Evolutionary conservation across 2,113 vertebrate species (phyloP), one percentile per base, ranked within the genome.

Genomic region (Oplegnathus fasciatus): DNA sequence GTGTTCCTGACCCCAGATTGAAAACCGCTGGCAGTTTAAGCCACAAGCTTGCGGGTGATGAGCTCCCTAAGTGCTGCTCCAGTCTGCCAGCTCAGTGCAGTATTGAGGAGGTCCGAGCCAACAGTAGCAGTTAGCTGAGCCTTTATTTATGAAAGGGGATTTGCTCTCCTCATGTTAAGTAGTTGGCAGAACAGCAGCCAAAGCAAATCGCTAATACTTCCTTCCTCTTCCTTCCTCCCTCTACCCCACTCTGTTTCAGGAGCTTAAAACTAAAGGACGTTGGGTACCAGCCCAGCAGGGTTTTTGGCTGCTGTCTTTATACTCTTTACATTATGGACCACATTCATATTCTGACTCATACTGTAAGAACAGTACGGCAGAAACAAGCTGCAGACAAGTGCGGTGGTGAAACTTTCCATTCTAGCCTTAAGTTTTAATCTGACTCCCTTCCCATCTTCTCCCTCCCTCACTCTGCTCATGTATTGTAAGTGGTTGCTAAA

Each of bases 51-150:
- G 84, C 50, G 82, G 80, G 78, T 79, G 86, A 90, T 85, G 84
- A 92, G 80, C 84, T 80, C 67, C 60, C 28, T 74, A 82, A 88
- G 85, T 87, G 82, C 78, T 86, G 55, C 58, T 74, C 34, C 64
- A 58, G 62, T 44, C 75, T 90, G 88, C 85, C 81, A 89, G 85
- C 67, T 70, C 86, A 78, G 60, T 73, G 86, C 84, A 80, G 81
- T 34, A 32, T 5, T 46, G 61, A 40, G 44, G 84, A 22, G 68
- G 69, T 68, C 78, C 13, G 28, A 82, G 90, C 90, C 93, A 92
- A 86, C 86, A 87, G 84, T 83, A 90, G 88, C 90, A 91, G 90
- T 88, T 82, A 88, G 91, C 75, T 87, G 83, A 90, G 93, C 86
- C 88, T 90, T 86, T 88, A 87, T 86, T 92, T 89, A 87, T 90